A percentile compares a stretch with the other conserved stretches of the same genome.
Conservation (phyloP, 2,113 vertebrate genomes). For the Hassar affinis region DNA sequence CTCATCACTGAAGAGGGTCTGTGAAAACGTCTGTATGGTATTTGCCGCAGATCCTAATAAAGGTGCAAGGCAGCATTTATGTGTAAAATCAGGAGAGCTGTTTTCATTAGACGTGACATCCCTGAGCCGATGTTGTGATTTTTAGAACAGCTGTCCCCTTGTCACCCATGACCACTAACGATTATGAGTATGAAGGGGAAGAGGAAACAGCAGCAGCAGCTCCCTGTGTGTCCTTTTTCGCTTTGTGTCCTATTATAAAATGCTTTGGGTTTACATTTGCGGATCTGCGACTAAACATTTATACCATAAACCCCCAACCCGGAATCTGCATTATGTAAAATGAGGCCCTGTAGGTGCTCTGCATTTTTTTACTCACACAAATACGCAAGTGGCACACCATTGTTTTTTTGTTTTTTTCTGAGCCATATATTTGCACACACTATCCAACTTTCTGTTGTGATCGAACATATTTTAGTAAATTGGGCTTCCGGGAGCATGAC, state of each 20-base stretch:
- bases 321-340: constrained; percentile 69
- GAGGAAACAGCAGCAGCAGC: constrained; percentile 49
- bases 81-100: constrained; percentile 10
- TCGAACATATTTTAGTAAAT: constrained; percentile 36
- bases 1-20: background rate
- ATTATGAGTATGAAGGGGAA: constrained; percentile 42
- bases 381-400: constrained; percentile 9
- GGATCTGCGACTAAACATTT: constrained; percentile 66
- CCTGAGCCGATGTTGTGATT: constrained; percentile 16
- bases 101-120: constrained; percentile 37
- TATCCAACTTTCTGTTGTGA: constrained; percentile 10
- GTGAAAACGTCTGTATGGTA: background rate
- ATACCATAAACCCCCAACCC: constrained; percentile 61
- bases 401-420: constrained; percentile 5
- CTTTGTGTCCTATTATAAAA: constrained; percentile 37
- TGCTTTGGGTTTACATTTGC: constrained; percentile 61
- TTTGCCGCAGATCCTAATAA: background rate
- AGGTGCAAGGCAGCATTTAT: background rate
- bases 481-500: constrained; percentile 25
- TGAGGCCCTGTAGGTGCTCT: constrained; percentile 59
- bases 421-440: background rate
- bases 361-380: constrained; percentile 32
- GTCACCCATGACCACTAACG: constrained; percentile 29
- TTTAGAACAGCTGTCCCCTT: constrained; percentile 43
- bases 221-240: constrained; percentile 47